phyloP scores from a whole-genome alignment of 2,888 invertebrate genomes.

The Brachylomia viminalis region DNA sequence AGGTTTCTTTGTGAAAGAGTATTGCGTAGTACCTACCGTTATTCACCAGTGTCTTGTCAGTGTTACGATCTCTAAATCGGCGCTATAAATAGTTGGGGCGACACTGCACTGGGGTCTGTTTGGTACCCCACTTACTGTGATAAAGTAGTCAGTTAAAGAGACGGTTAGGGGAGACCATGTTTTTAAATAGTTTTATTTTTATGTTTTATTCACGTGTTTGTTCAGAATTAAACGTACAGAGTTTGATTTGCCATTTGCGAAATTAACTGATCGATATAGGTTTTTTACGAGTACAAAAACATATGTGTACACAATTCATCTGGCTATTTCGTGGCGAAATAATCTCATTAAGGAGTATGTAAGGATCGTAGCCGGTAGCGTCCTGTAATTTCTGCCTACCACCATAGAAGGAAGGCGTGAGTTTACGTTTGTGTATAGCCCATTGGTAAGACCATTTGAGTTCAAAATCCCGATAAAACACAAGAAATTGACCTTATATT shows the following conservation, averaged over 20 bases:
- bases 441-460: not conserved
- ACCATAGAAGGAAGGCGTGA: not conserved
- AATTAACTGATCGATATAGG: not conserved
- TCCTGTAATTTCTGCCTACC: not conserved
- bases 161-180: conserved; percentile 16
- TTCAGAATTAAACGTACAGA: too few species aligned
- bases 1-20: conserved; percentile 11
- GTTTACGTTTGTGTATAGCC: not conserved
- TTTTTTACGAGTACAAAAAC: not conserved
- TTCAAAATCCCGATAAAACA: not conserved
- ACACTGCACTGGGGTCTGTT: conserved; percentile 33
- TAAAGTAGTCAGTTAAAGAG: conserved; percentile 34
- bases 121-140: conserved; percentile 33
- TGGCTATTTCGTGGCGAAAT: too few species aligned
- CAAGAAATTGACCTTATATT: not conserved
- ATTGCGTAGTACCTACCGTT: conserved; percentile 20
- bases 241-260: not conserved
- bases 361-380: not conserved
- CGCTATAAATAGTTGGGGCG: conserved; percentile 49
- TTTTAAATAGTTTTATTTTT: conserved; percentile 20
- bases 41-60: conserved; percentile 46
- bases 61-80: conserved; percentile 55
- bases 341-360: not conserved
- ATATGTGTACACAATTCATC: not conserved
- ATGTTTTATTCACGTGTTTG: not conserved